Percentiles rank a stretch among this genome's conserved stretches.
phyloP scores from a whole-genome alignment of 2,888 invertebrate genomes.

The Andrena flavipes region DNA sequence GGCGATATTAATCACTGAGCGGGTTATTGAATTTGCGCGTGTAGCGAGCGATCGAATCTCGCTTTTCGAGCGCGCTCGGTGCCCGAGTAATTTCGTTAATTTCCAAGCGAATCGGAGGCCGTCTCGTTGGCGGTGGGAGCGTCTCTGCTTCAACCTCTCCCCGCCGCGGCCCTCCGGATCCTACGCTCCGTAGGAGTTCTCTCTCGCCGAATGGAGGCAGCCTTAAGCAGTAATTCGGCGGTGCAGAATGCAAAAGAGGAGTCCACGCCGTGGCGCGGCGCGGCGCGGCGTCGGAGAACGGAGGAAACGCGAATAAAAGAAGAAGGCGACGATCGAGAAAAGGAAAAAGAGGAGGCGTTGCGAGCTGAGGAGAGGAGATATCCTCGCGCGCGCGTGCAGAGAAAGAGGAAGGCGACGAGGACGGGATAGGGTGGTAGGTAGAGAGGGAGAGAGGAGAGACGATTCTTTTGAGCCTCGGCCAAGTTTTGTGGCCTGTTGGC shows the following conservation, averaged over 20 bases:
- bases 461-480: constrained; percentile 79
- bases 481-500: constrained; percentile 77
- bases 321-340: constrained; percentile 43
- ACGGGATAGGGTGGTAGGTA: constrained; percentile 5
- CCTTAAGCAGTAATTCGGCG: constrained; percentile 65
- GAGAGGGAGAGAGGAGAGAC: constrained; percentile 52
- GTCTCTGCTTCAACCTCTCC: not conserved
- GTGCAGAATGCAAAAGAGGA: constrained; percentile 65
- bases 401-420: not conserved
- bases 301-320: constrained; percentile 46
- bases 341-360: constrained; percentile 16
- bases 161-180: no score
- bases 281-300: constrained; percentile 19
- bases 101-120: constrained; percentile 31
- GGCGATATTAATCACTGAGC: constrained; percentile 23
- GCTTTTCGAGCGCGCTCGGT: no score
- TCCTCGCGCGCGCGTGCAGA: not conserved
- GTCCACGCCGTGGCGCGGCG: constrained; percentile 18
- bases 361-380: not conserved
- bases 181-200: not conserved
- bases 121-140: constrained; percentile 24
- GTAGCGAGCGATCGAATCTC: no score
- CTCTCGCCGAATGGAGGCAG: constrained; percentile 38
- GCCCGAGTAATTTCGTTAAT: constrained; percentile 52
- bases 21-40: constrained; percentile 9